These are phyloP conservation scores for Hylaeus anthracinus DNA, from an alignment of 1,140 invertebrate species.

Conservation along the genomic window DNA sequence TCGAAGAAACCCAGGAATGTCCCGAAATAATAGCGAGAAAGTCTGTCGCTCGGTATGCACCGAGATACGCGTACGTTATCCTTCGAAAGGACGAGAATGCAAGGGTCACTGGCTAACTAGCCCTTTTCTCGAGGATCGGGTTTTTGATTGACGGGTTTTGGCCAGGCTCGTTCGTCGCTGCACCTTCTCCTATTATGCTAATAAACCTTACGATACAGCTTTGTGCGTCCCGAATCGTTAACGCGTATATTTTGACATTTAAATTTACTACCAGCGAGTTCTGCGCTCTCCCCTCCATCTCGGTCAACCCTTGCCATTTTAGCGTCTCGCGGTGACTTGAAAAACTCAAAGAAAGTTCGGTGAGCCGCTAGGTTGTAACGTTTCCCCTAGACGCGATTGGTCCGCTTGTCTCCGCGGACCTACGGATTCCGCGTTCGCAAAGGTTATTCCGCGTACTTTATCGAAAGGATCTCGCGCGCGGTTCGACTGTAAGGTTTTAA, in stretches of 20 bases:
- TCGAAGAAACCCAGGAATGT: not conserved
- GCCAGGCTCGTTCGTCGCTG: slow-evolving; percentile 45
- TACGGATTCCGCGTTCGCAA: not conserved
- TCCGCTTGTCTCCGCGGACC: slow-evolving; percentile 6
- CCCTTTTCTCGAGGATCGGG: slow-evolving; percentile 73
- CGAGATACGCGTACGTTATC: slow-evolving; percentile 58
- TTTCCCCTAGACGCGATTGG: too few relatives aligned
- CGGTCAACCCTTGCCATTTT: not conserved
- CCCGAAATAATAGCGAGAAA: slow-evolving; percentile 11
- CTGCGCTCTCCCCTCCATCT: slow-evolving; percentile 21
- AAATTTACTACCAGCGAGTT: slow-evolving; percentile 70
- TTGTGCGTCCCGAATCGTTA: slow-evolving; percentile 66
- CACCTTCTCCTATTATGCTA: slow-evolving; percentile 77
- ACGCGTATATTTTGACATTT: slow-evolving; percentile 79
- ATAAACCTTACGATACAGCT: slow-evolving; percentile 76
- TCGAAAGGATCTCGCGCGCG: slow-evolving; percentile 10
- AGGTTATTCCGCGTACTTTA: not conserved
- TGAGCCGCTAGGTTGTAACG: not conserved
- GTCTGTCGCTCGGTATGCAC: not conserved
- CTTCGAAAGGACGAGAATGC: slow-evolving; percentile 36
- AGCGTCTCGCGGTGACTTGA: not conserved
- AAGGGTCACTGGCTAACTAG: slow-evolving; percentile 52
- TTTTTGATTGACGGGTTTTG: slow-evolving; percentile 78
- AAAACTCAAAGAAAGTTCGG: not conserved
- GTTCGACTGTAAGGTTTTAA: slow-evolving; percentile 30